Evolutionary conservation across 2,113 vertebrate genomes (phyloP), one percentile per base, ranked within the genome.

Genomic region (Eretmochelys imbricata): DNA sequence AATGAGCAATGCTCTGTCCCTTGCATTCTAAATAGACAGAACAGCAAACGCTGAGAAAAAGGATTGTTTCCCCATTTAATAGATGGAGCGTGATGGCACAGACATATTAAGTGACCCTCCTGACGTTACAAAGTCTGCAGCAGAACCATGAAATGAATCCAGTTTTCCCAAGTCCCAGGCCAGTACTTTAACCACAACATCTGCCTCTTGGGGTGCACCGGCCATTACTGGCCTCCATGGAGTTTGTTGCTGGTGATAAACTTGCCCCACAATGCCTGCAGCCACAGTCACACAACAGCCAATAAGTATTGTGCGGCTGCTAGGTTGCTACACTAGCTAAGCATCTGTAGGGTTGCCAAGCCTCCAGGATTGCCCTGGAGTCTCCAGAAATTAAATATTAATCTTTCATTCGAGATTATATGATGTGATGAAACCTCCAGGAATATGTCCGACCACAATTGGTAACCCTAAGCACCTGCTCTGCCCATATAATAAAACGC

Each of bases 261-360:
- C 75, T 38, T 72, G n/a, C 17, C n/a, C 8, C 65, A 38, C 46
- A 12, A 27, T 78, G 38, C 24, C 38, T 1, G 62, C 2, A 25
- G 79, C 22, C 0, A 54, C 19, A 10, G 79, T 76, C 0, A 0
- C 31, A 84, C 10, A 4, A 1, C 53, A 3, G 4, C 72, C n/a
- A 2, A 51, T 1, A 1, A 1, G 0, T 3, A 14, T 6, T 5
- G 81, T 0, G 3, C 1, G 0, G 4, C 0, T 0, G 27, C 79
- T 46, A 6, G 55, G 79, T 19, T 24, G 82, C 76, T 22, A 82
- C 0, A 1, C 35, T n/a, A 76, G 35, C 80, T 91, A 90, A 2
- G 0, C 31, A 79, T 24, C 59, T 59, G 31, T 54, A 54, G 53
- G 8, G 53, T 54, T 54, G 53, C 8, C 53, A 54, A 54, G 8